Evolutionary conservation across 2,888 invertebrate species (phyloP), one percentile per base, ranked within the genome.

Genomic region (Leptinotarsa peninsularis): DNA sequence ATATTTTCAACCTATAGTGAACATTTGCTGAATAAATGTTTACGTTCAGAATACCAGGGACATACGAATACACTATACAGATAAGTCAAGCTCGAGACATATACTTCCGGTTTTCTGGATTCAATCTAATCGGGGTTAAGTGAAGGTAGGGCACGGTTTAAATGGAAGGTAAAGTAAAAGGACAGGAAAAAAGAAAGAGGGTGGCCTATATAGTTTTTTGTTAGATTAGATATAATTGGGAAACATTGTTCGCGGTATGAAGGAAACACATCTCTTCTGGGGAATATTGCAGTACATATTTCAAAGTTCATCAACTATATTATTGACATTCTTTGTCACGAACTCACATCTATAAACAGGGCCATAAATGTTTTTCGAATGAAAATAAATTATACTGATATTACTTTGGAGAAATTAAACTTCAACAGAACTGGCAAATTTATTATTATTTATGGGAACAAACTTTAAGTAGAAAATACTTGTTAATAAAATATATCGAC

Each of bases 81-180:
- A 70, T 70, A 56, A 70, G 60, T 70, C 58, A 70, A 77, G 77
- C 79, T 71, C 74, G 74, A 67, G 75, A 77, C 77, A 75, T 72
- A 72, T 66, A 68, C 72, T 77, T 79, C 79, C 66, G 54, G 54
- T 71, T 70, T 60, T 67, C 71, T 60, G 67, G 67, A 71, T 71
- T 69, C 23, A 56, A 76, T 73, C 49, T 71, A 66, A 76, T 76
- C 60, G 5, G 73, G 75, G 49, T 43, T 18, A 50, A 60, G 54
- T 66, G 49, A 43, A 52, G 76, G 76, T 63, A 52, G 33, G 67
- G 71, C 67, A 75, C 60, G 70, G 27, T 60, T 70, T 49, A 49
- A 49, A 70, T 70, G 21, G 49, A 49, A 58, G 58, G 58, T 18
- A 56, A 15, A 69, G n/a, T 56, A 56, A 27, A 56, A 43, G 69